Evolutionary conservation across 2,113 vertebrate species (phyloP).

Genomic region (Bolborhynchus lineola): DNA sequence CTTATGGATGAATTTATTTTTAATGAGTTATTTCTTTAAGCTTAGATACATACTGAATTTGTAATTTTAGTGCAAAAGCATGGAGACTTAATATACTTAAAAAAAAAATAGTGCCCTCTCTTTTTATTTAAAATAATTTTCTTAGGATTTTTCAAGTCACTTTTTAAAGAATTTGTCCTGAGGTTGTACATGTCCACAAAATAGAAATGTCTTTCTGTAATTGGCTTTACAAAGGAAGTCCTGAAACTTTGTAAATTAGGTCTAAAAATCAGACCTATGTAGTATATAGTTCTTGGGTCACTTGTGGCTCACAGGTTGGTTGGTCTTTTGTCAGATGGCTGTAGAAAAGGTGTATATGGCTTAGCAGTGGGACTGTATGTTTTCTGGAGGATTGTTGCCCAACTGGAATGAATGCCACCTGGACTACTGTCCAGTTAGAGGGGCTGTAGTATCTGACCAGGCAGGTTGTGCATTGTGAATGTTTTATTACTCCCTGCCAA

Average conservation of each 20-base stretch:
- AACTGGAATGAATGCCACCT: neutral
- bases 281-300: neutral
- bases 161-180: neutral
- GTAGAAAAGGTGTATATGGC: neutral
- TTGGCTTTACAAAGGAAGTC: neutral
- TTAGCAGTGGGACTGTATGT: neutral
- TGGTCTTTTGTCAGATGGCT: neutral
- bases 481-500: neutral
- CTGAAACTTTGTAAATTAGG: neutral
- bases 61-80: neutral
- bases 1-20: neutral
- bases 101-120: neutral
- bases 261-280: neutral
- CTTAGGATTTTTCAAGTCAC: neutral
- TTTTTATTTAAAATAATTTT: neutral
- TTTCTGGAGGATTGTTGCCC: neutral
- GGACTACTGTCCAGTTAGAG: neutral
- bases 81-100: neutral
- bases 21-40: neutral
- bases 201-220: neutral
- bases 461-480: neutral
- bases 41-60: neutral
- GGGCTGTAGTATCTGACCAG: neutral
- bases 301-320: neutral
- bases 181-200: neutral